Conservation (phyloP, 2,797 vertebrate genomes). For the Urophycis tenuis region DNA sequence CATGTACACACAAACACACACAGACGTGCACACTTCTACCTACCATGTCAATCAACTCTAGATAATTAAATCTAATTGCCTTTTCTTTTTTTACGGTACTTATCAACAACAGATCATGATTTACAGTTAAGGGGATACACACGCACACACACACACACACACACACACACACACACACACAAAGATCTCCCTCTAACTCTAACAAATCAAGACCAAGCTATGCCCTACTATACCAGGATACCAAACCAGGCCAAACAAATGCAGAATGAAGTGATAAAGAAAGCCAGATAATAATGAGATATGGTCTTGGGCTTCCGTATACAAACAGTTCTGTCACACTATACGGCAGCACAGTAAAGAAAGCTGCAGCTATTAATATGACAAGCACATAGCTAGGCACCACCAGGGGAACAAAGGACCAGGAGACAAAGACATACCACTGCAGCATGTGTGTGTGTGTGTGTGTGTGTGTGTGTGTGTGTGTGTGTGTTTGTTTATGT, state of each 20-base stretch:
- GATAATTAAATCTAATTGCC: background rate
- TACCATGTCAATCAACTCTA: background rate
- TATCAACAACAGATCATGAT: background rate
- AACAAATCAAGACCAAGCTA: too few relatives aligned
- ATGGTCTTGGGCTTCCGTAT: background rate
- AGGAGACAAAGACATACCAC: background rate
- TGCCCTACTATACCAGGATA: too few relatives aligned
- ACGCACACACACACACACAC: background rate
- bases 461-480: too few relatives aligned
- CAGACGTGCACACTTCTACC: background rate
- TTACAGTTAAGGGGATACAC: too few relatives aligned
- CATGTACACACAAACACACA: background rate
- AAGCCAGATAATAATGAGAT: background rate
- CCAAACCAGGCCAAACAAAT: too few relatives aligned
- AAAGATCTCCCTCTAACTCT: too few relatives aligned
- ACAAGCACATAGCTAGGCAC: background rate
- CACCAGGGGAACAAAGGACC: background rate
- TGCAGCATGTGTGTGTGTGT: background rate
- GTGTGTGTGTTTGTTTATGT: too few relatives aligned
- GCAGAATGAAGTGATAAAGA: too few relatives aligned
- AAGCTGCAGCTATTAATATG: background rate
- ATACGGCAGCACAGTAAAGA: background rate
- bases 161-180: too few relatives aligned
- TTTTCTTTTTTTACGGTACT: background rate
- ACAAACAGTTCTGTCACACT: background rate